Conservation (phyloP, 2,797 vertebrate genomes). For the Enteromius radiatus region DNA sequence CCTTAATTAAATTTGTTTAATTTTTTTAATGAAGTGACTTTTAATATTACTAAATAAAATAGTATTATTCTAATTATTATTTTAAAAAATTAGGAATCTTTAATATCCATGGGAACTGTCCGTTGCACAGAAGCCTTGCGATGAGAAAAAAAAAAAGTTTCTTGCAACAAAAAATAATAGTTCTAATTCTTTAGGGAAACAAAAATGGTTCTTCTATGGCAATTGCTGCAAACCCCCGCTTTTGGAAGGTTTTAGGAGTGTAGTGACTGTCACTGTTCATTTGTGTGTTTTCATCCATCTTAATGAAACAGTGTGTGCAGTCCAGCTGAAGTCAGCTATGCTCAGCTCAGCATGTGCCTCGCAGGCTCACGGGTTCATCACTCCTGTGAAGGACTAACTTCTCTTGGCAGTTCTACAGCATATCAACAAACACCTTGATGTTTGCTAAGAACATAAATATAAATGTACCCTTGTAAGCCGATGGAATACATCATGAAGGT, state of each 20-base stretch:
- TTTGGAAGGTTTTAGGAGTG: background rate
- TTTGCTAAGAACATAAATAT: constrained; percentile 23
- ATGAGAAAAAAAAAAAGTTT: background rate
- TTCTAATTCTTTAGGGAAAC: background rate
- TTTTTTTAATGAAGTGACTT: background rate
- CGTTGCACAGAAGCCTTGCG: background rate
- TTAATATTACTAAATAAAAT: background rate
- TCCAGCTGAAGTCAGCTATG: constrained; percentile 25
- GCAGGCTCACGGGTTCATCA: constrained; percentile 1
- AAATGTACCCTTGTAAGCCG: background rate
- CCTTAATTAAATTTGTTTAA: background rate
- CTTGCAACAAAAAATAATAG: background rate
- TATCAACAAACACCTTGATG: constrained; percentile 36
- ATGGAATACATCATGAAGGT: background rate
- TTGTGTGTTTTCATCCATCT: constrained; percentile 31
- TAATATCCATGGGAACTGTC: background rate
- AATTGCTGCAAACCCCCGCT: background rate
- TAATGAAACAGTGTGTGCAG: constrained; percentile 18
- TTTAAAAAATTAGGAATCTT: background rate
- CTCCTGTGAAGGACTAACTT: constrained; percentile 33
- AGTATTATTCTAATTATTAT: background rate
- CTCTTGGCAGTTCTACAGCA: constrained; percentile 35
- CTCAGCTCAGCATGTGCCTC: constrained; percentile 13
- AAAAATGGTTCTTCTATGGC: background rate
- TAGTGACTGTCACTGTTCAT: background rate